Conservation (phyloP, 2,797 vertebrate species). For the Synanceia verrucosa region DNA sequence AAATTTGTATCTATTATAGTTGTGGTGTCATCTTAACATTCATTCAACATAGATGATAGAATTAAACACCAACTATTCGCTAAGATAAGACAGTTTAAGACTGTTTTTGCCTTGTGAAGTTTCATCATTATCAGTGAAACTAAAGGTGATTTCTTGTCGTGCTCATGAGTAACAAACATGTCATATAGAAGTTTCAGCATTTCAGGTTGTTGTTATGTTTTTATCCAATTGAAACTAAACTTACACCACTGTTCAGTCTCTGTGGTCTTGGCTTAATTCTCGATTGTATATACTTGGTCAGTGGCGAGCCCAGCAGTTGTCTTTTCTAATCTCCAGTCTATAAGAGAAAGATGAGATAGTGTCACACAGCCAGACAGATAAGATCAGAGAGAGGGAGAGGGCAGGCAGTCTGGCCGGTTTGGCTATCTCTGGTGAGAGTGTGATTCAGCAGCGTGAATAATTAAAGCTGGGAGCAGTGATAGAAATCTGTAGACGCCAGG, state of each 20-base stretch:
- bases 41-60: neutral
- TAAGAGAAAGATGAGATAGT: conserved; percentile 54
- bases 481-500: conserved; percentile 76
- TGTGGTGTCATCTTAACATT: no score
- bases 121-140: neutral
- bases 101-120: neutral
- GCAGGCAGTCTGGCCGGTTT: conserved; percentile 52
- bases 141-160: neutral
- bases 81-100: neutral
- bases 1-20: neutral
- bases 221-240: neutral
- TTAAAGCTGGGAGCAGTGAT: conserved; percentile 77
- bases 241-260: neutral
- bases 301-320: conserved; percentile 12
- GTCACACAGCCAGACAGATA: conserved; percentile 59
- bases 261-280: neutral
- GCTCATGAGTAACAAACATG: neutral
- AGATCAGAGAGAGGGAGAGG: conserved; percentile 48
- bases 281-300: neutral
- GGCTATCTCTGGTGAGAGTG: conserved; percentile 72
- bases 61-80: neutral
- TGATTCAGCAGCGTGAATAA: conserved; percentile 82
- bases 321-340: conserved; percentile 34
- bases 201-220: neutral
- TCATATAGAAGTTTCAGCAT: no score